These are phyloP conservation scores for Gastrophysa polygoni DNA, from an alignment of 2,888 invertebrate species.

Conservation along the genomic window DNA sequence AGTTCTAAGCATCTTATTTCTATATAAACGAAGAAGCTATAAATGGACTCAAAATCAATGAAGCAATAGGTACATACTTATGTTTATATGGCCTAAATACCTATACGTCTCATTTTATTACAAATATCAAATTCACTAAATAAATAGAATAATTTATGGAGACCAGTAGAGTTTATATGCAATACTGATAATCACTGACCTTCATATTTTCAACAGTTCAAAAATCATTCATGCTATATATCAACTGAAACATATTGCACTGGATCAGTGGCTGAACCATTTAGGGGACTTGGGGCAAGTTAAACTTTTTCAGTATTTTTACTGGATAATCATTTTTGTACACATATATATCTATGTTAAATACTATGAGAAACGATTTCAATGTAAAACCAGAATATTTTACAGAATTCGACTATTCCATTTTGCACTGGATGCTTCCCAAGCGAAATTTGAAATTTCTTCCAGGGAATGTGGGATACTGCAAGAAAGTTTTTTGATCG, in stretches of 20 bases:
- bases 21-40: slow-evolving; percentile 40
- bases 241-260: slow-evolving; percentile 46
- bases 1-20: slow-evolving; percentile 15
- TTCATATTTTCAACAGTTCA: slow-evolving; percentile 14
- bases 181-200: slow-evolving; percentile 58
- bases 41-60: slow-evolving; percentile 41
- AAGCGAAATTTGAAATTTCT: too few relatives aligned
- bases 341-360: slow-evolving; percentile 22
- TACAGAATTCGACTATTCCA: background rate
- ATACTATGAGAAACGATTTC: slow-evolving; percentile 44
- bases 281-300: background rate
- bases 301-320: slow-evolving; percentile 10
- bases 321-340: slow-evolving; percentile 6
- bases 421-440: background rate
- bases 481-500: background rate
- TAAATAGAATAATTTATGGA: slow-evolving; percentile 55
- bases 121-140: slow-evolving; percentile 50
- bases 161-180: slow-evolving; percentile 45
- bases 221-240: slow-evolving; percentile 18
- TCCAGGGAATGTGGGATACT: background rate
- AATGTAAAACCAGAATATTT: slow-evolving; percentile 10
- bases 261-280: slow-evolving; percentile 49
- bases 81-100: slow-evolving; percentile 48
- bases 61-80: slow-evolving; percentile 45
- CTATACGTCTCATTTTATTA: slow-evolving; percentile 54